Conservation (phyloP, 2,888 invertebrate genomes). For the Drosophila ezoana region DNA sequence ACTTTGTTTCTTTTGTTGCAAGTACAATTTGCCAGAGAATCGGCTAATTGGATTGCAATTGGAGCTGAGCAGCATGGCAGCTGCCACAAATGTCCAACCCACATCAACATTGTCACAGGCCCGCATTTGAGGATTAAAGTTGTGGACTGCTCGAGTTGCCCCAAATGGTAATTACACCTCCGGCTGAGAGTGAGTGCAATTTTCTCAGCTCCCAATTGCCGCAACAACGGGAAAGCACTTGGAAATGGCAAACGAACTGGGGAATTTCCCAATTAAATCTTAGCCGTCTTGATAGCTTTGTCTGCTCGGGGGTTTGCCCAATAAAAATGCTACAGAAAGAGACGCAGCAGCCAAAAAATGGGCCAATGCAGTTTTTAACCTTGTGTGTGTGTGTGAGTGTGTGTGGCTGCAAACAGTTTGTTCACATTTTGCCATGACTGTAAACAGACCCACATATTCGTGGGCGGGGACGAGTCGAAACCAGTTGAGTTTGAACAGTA, state of each 20-base stretch:
- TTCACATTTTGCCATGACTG: conserved; percentile 75
- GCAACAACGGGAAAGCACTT: conserved; percentile 8
- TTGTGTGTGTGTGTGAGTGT: background rate
- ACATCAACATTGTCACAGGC: conserved; percentile 22
- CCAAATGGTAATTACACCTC: conserved; percentile 34
- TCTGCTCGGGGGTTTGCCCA: conserved; percentile 10
- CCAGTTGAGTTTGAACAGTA: conserved; percentile 66
- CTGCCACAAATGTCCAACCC: conserved; percentile 34
- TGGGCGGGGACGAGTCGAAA: conserved; percentile 63
- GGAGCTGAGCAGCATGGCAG: conserved; percentile 30
- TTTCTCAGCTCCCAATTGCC: conserved; percentile 10
- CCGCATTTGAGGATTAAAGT: conserved; percentile 16
- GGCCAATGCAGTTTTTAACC: background rate
- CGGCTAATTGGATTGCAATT: conserved; percentile 46
- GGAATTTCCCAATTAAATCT: conserved; percentile 27
- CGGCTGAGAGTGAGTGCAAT: conserved; percentile 1
- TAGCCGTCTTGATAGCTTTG: background rate
- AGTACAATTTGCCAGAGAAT: conserved; percentile 6
- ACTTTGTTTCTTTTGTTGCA: background rate
- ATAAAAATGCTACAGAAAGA: background rate
- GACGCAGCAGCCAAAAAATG: conserved; percentile 3
- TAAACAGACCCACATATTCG: conserved; percentile 17
- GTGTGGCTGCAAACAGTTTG: conserved; percentile 49
- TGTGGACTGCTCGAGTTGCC: conserved; percentile 19
- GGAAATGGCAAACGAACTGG: conserved; percentile 10